These are phyloP conservation scores for Notodonta dromedarius DNA, from an alignment of 2,888 invertebrate species.

Conservation along the genomic window DNA sequence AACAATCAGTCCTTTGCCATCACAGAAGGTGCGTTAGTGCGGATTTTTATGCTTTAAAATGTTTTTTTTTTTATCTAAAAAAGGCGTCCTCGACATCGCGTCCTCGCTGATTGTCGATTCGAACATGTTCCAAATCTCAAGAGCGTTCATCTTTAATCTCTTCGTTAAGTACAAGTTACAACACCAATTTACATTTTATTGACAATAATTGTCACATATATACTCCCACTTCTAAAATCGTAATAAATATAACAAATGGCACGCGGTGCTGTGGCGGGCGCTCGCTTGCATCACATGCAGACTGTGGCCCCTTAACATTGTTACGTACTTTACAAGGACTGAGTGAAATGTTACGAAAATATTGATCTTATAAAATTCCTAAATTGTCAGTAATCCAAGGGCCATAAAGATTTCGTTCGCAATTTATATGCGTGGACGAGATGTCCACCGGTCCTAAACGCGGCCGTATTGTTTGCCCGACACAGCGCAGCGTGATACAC, in stretches of 20 bases:
- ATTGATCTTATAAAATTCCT: too few species aligned
- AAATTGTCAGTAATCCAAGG: not conserved
- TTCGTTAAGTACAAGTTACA: slow-evolving; percentile 52
- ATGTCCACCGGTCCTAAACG: not conserved
- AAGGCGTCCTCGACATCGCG: slow-evolving; percentile 10
- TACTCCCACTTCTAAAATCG: slow-evolving; percentile 13
- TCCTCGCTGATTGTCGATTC: slow-evolving; percentile 19
- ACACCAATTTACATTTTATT: slow-evolving; percentile 49
- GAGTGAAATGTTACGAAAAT: too few species aligned
- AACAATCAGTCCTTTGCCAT: slow-evolving; percentile 37
- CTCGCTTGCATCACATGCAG: slow-evolving; percentile 36
- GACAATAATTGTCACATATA: slow-evolving; percentile 42
- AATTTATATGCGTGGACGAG: not conserved
- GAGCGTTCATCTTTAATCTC: slow-evolving; percentile 15
- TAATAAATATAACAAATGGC: slow-evolving; percentile 35
- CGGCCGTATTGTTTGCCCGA: not conserved
- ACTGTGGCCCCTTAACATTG: slow-evolving; percentile 17
- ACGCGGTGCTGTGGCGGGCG: slow-evolving; percentile 24
- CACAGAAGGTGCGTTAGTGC: slow-evolving; percentile 31
- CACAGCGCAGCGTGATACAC: not conserved
- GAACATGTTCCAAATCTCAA: slow-evolving; percentile 21
- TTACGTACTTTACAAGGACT: too few species aligned
- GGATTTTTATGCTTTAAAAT: slow-evolving; percentile 2
- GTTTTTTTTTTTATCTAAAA: slow-evolving; percentile 11
- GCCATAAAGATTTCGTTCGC: not conserved